A percentile compares a stretch with the other conserved stretches of the same genome.
These are phyloP conservation scores for Tylochromis polylepis DNA, from an alignment of 2,113 vertebrate species.

Conservation along the genomic window DNA sequence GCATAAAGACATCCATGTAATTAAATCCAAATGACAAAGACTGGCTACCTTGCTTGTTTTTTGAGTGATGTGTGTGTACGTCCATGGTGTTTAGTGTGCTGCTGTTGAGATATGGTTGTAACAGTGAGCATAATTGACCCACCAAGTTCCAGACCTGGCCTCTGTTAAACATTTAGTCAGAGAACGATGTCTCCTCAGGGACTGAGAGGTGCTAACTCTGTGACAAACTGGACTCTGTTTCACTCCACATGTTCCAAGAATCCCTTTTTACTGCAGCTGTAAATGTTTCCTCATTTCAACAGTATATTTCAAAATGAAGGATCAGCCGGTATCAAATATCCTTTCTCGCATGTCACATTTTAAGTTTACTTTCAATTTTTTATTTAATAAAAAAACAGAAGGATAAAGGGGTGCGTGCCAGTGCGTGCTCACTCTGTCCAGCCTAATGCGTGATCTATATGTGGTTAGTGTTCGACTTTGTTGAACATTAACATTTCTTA, in stretches of 20 bases:
- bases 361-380: neutral
- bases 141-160: constrained; percentile 2
- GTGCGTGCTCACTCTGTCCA: neutral
- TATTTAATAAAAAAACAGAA: neutral
- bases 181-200: constrained; percentile 25
- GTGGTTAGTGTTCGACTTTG: neutral
- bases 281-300: constrained; percentile 32
- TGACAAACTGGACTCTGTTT: constrained; percentile 45
- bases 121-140: constrained; percentile 15
- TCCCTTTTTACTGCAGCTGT: constrained; percentile 22
- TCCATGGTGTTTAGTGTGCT: neutral
- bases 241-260: constrained; percentile 4
- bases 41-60: neutral
- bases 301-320: neutral
- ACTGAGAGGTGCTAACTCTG: constrained; percentile 33
- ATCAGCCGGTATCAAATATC: neutral
- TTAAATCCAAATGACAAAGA: neutral
- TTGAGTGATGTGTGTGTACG: neutral
- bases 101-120: neutral
- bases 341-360: neutral
- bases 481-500: neutral
- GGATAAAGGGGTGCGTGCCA: neutral
- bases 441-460: neutral
- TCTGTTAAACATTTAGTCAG: neutral
- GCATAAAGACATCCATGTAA: neutral